Evolutionary conservation across 35 echinoderm and acorn worm genomes (phyloP).

Genomic region (Anneissia japonica): DNA sequence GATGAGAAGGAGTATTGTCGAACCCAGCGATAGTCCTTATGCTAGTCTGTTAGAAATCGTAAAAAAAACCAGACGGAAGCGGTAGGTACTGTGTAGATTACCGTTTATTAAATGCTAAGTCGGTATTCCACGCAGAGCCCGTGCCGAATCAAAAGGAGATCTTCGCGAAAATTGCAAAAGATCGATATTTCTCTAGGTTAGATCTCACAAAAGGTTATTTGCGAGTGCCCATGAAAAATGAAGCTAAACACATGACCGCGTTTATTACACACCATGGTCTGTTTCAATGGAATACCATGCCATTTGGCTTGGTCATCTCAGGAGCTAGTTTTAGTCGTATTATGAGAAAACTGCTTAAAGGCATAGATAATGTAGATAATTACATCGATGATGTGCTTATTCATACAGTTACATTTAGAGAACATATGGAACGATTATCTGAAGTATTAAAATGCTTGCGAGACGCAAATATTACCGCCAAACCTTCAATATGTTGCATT

Average conservation of each 20-base stretch:
- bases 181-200: constrained; percentile 7
- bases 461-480: constrained; percentile 14
- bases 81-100: constrained; percentile 11
- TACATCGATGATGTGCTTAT: constrained; percentile 23
- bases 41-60: neutral
- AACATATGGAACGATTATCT: neutral
- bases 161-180: neutral
- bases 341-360: constrained; percentile 11
- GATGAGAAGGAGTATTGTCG: constrained; percentile 30
- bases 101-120: neutral
- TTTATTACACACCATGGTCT: constrained; percentile 17
- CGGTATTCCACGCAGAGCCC: neutral
- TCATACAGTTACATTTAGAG: neutral
- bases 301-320: constrained; percentile 4
- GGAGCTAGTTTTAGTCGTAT: constrained; percentile 15
- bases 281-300: neutral
- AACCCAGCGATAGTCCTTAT: constrained; percentile 5
- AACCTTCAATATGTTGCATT: constrained; percentile 38
- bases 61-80: neutral
- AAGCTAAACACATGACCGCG: constrained; percentile 18
- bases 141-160: neutral
- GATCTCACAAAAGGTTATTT: constrained; percentile 10
- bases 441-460: constrained; percentile 9
- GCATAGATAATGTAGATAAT: constrained; percentile 9
- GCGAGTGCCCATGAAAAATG: neutral